Conservation (phyloP, 1,140 invertebrate genomes). For the Bursaphelenchus mucronatus region DNA sequence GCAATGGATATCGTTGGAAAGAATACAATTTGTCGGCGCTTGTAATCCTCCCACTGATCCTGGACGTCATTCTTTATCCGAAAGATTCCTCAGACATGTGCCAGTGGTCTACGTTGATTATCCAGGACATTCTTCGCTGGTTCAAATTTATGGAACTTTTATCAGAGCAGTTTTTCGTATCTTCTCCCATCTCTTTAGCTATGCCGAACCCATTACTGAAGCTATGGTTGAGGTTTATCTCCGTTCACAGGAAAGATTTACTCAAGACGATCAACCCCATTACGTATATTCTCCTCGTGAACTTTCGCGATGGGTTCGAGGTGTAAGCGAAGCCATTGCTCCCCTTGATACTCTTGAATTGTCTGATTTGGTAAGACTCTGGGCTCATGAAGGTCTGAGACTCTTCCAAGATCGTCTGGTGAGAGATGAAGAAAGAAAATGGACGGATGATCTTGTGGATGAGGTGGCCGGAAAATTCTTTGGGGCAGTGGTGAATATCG, state of each 20-base stretch:
- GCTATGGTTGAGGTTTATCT: slow-evolving; percentile 99
- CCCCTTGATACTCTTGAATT: slow-evolving; percentile 83
- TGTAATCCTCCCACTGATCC: slow-evolving; percentile 99
- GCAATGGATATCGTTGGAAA: slow-evolving; percentile 89
- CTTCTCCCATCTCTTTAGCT: slow-evolving; percentile 80
- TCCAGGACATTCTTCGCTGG: slow-evolving; percentile 83
- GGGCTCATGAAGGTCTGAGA: slow-evolving; percentile 95
- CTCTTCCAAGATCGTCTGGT: slow-evolving; percentile 90
- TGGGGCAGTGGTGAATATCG: slow-evolving; percentile 71
- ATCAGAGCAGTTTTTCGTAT: slow-evolving; percentile 91
- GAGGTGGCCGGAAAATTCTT: slow-evolving; percentile 89
- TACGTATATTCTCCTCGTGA: slow-evolving; percentile 99
- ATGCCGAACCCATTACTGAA: slow-evolving; percentile 90
- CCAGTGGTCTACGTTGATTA: slow-evolving; percentile 99
- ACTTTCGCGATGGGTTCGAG: slow-evolving; percentile 97
- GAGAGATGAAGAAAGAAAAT: slow-evolving; percentile 83
- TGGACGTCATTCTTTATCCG: slow-evolving; percentile 90
- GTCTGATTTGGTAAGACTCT: slow-evolving; percentile 89
- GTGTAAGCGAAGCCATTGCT: slow-evolving; percentile 92
- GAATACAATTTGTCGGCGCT: slow-evolving; percentile 98
- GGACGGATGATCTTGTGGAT: slow-evolving; percentile 98
- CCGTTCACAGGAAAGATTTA: slow-evolving; percentile 84
- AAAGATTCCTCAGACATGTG: slow-evolving; percentile 82
- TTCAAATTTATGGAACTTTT: slow-evolving; percentile 94
- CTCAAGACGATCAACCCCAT: slow-evolving; percentile 99